Evolutionary conservation across 2,888 invertebrate species (phyloP).

Genomic region (Aporophyla nigra): DNA sequence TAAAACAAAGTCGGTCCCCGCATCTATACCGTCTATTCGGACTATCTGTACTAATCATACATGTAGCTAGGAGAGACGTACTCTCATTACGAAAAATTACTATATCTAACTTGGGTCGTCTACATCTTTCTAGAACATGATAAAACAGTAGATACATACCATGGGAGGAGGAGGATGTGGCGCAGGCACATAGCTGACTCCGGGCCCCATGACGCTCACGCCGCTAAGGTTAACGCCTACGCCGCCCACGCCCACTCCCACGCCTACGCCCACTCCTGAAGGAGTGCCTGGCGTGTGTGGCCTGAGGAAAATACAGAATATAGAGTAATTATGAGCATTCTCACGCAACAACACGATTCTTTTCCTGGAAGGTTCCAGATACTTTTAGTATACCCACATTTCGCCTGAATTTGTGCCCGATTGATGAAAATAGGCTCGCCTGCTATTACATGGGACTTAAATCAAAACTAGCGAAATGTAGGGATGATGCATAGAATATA

Average conservation of each 20-base stretch:
- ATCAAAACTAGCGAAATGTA: neutral
- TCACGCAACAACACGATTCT: too few relatives aligned
- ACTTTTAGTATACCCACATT: neutral
- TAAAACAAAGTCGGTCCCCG: too few relatives aligned
- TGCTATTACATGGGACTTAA: too few relatives aligned
- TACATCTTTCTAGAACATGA: neutral
- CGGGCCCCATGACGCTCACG: constrained; percentile 86
- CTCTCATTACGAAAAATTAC: neutral
- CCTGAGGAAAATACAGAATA: constrained; percentile 76
- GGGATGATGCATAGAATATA: neutral
- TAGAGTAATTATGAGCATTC: neutral
- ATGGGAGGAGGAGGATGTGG: constrained; percentile 86
- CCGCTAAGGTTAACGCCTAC: constrained; percentile 84
- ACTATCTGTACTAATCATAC: neutral
- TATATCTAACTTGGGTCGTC: neutral
- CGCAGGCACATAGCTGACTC: constrained; percentile 89
- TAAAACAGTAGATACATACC: constrained; percentile 69
- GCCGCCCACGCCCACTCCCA: constrained; percentile 83
- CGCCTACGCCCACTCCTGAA: constrained; percentile 72
- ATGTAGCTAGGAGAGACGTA: neutral
- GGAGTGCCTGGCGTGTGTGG: constrained; percentile 97
- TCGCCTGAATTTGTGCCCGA: neutral
- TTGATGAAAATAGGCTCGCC: neutral
- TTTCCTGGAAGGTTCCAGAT: too few relatives aligned
- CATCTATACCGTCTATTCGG: neutral